Evolutionary conservation across 2,113 vertebrate genomes (phyloP).

Genomic region (Eptatretus burgeri): DNA sequence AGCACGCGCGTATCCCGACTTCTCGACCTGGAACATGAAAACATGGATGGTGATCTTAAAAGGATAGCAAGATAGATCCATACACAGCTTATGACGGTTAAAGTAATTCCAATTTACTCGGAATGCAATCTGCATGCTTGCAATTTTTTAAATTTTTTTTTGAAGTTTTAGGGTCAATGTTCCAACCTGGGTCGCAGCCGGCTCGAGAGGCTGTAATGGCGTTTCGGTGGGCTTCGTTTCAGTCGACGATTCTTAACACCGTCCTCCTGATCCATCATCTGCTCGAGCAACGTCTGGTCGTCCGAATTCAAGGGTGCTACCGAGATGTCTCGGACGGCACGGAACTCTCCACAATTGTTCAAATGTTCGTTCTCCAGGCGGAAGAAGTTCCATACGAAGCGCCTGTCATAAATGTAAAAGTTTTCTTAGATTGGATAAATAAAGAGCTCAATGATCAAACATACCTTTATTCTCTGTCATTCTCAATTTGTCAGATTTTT

Average conservation of each 20-base stretch:
- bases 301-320: slow-evolving; percentile 88
- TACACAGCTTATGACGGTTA: too few species aligned
- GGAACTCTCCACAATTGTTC: slow-evolving; percentile 95
- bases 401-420: slow-evolving; percentile 18
- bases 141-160: too few species aligned
- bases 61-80: slow-evolving; percentile 9
- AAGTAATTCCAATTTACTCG: too few species aligned
- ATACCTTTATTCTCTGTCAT: too few species aligned
- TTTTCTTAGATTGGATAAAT: too few species aligned
- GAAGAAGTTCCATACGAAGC: slow-evolving; percentile 98
- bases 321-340: slow-evolving; percentile 75
- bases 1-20: slow-evolving; percentile 74
- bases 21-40: slow-evolving; percentile 30
- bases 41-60: not conserved
- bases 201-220: slow-evolving; percentile 34
- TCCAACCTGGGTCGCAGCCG: not conserved
- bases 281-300: slow-evolving; percentile 81
- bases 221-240: slow-evolving; percentile 63
- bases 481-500: too few species aligned
- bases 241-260: slow-evolving; percentile 55
- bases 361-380: slow-evolving; percentile 91
- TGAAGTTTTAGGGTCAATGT: too few species aligned
- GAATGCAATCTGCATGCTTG: too few species aligned
- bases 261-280: slow-evolving; percentile 98
- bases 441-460: too few species aligned